Percentiles rank a stretch among this genome's conserved stretches.
Evolutionary conservation across 2,113 vertebrate species (phyloP).

Genomic region (Ophthalmolycus amberensis): DNA sequence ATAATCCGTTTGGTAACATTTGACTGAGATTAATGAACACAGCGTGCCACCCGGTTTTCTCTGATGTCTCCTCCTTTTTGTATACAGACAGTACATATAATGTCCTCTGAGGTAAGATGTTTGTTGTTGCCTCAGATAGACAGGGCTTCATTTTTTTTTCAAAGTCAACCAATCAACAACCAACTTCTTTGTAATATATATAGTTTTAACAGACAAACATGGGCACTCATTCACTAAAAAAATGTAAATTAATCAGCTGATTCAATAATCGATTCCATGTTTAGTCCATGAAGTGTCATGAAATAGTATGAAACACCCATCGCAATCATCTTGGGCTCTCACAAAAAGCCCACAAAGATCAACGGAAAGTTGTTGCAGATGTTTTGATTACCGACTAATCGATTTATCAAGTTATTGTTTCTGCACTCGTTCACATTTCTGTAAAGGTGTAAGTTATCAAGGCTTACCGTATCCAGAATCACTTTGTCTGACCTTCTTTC

Average conservation of each 20-base stretch:
- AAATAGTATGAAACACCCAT: background rate
- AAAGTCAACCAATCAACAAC: background rate
- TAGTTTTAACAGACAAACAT: too few species aligned
- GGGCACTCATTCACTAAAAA: background rate
- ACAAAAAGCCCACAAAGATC: background rate
- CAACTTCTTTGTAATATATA: background rate
- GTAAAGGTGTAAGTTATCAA: background rate
- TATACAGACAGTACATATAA: background rate
- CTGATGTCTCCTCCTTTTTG: conserved; percentile 1
- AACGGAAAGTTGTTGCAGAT: background rate
- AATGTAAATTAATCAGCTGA: background rate
- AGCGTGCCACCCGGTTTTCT: background rate
- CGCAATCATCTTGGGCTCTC: background rate
- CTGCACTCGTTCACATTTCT: background rate
- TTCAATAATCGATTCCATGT: background rate
- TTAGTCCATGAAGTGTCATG: background rate
- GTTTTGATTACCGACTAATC: background rate
- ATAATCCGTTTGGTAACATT: background rate
- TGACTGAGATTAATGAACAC: background rate
- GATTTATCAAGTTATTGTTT: background rate
- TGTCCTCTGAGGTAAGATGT: conserved; percentile 10
- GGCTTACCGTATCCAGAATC: conserved; percentile 66
- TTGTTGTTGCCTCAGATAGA: background rate
- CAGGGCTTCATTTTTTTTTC: background rate
- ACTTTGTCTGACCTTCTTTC: background rate